A percentile compares a stretch with the other conserved stretches of the same genome.
Evolutionary conservation across 92 coral and sea anemone genomes (phyloP).

Genomic region (Palythoa grandiflora): DNA sequence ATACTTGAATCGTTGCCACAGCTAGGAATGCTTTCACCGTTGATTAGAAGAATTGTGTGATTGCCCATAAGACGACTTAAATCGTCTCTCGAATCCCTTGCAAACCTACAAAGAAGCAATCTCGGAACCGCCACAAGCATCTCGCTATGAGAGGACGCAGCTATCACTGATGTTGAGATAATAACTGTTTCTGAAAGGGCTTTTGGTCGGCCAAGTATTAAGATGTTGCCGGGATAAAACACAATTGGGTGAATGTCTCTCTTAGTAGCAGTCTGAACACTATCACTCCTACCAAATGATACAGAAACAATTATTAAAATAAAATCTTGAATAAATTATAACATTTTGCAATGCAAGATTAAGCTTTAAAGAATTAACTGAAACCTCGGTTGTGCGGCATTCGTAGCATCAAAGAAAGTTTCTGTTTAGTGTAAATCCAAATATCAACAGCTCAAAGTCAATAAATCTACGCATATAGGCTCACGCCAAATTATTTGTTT

Average conservation of each 20-base stretch:
- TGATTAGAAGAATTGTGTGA: background rate
- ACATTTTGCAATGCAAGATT: too few species aligned
- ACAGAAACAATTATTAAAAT: background rate
- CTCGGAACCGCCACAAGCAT: background rate
- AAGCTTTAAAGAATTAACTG: too few species aligned
- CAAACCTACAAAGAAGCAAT: conserved; percentile 25
- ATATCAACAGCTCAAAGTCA: too few species aligned
- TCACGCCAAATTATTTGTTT: too few species aligned
- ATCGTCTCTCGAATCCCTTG: conserved; percentile 29
- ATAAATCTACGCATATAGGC: too few species aligned
- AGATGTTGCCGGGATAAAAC: conserved; percentile 16
- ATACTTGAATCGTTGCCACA: background rate
- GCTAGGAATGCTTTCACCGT: background rate
- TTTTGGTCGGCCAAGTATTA: conserved; percentile 25
- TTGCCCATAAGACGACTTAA: conserved; percentile 26
- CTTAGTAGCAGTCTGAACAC: background rate
- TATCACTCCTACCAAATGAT: background rate
- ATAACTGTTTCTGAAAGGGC: background rate
- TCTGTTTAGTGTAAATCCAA: too few species aligned
- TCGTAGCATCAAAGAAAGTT: too few species aligned
- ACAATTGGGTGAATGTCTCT: background rate
- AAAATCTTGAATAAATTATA: too few species aligned
- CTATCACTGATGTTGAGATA: conserved; percentile 1
- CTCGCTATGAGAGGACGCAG: background rate
- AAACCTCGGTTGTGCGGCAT: too few species aligned